Conservation (phyloP, 2,797 vertebrate species). For the Neopelma chrysocephalum region DNA sequence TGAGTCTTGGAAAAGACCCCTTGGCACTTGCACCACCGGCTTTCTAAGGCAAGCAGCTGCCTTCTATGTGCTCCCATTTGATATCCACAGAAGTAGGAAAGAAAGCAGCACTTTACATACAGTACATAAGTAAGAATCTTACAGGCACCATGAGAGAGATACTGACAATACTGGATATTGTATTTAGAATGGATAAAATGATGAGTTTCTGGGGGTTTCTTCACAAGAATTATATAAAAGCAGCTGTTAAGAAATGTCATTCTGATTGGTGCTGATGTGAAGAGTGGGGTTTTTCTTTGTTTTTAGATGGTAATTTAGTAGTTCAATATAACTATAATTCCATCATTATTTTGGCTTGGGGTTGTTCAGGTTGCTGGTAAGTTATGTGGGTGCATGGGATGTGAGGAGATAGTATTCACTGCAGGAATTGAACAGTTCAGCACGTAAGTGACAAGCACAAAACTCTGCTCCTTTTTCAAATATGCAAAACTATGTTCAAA, state of each 20-base stretch:
- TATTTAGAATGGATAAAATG: background rate
- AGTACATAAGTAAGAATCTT: background rate
- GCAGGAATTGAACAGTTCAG: background rate
- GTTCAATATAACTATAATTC: background rate
- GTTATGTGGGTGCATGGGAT: background rate
- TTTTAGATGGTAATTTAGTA: background rate
- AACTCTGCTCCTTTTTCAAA: background rate
- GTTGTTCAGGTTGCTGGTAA: background rate
- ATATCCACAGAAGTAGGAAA: background rate
- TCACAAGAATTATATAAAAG: background rate
- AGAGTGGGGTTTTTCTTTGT: fast-evolving
- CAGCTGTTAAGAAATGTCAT: background rate
- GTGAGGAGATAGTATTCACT: background rate
- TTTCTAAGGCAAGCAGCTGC: background rate
- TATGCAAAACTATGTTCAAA: background rate
- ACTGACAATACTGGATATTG: background rate
- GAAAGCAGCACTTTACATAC: background rate
- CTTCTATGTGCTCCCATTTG: background rate
- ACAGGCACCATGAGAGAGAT: background rate
- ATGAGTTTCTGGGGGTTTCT: background rate
- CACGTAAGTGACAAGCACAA: background rate
- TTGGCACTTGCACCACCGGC: background rate
- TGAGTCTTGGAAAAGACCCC: background rate
- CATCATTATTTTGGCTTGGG: background rate
- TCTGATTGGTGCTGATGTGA: background rate